Percentiles rank a stretch among this genome's conserved stretches.
These are phyloP conservation scores for Felis catus DNA, from an alignment of 2,113 vertebrate genomes.

Conservation along the genomic window DNA sequence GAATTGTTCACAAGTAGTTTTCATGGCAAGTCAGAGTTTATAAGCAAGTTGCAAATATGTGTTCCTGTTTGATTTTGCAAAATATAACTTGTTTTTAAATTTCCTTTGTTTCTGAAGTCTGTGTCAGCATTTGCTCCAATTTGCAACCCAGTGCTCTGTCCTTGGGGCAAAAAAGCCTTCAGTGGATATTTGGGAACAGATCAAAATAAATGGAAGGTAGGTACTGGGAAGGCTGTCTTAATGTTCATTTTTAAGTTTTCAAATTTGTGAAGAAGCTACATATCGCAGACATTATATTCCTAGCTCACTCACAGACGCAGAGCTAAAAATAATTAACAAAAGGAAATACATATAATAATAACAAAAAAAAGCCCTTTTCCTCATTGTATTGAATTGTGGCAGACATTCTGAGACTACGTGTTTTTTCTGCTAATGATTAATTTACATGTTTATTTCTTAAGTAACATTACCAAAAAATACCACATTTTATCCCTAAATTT, in stretches of 20 bases:
- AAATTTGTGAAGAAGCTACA: not conserved
- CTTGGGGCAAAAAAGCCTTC: conserved; percentile 98
- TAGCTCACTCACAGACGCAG: not conserved
- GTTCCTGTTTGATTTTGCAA: not conserved
- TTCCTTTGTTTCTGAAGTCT: conserved; percentile 81
- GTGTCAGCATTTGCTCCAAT: conserved; percentile 97
- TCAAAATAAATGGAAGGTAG: conserved; percentile 94
- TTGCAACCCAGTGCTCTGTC: conserved; percentile 96
- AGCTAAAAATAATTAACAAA: not conserved
- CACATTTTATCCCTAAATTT: not conserved
- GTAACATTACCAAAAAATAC: not conserved
- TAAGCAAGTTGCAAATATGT: not conserved
- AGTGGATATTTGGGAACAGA: conserved; percentile 94
- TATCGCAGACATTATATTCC: not conserved
- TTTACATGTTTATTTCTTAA: conserved; percentile 31
- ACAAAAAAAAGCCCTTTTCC: not conserved
- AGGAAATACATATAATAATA: not conserved
- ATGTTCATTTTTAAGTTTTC: not conserved
- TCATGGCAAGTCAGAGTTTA: conserved; percentile 10
- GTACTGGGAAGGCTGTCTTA: not conserved
- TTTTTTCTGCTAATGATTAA: not conserved
- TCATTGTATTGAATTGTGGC: not conserved
- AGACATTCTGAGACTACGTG: not conserved
- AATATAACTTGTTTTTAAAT: conserved; percentile 12
- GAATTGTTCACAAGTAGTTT: not conserved